Evolutionary conservation across 2,797 vertebrate species (phyloP), one percentile per base, ranked within the genome.

Genomic region (Sphenopsis melanotis): DNA sequence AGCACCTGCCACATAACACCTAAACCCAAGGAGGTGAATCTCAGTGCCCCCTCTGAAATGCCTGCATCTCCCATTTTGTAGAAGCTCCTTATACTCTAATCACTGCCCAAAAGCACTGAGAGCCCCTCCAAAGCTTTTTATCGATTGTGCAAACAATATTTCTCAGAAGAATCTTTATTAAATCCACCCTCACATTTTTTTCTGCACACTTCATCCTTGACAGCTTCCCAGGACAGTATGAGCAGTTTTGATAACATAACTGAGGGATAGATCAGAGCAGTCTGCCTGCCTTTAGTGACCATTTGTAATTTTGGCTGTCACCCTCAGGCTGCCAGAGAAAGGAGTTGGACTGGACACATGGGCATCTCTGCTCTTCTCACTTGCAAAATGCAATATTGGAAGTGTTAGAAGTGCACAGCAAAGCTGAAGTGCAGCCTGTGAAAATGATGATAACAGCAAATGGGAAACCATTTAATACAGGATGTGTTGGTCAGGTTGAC

Each of bases 391-490:
- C 85, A 88, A 57, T 80, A 92, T 27, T 78, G 89, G n/a, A 86
- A 77, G 26, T 6, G 5, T 90, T 93, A 75, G 75, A 77, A 91
- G 71, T 61, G 71, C 79, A 63, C 10, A 64, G 83, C 6, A 0
- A 93, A 94, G 84, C 80, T 85, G 84, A 90, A 92, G 75, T 11
- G 30, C 49, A 72, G 61, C 78, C 81, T 63, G 46, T 57, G 72
- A 88, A 96, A 97, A 96, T 77, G 87, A 91, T 93, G 91, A 95
- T 94, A 93, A 39, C 88, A 92, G 95, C 90, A 94, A 97, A 94
- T 7, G 32, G 78, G 50, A 89, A 87, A 53, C 23, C 83, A 65
- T 89, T 92, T 87, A 80, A 89, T 49, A 44, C 56, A 2, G 4
- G 68, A 36, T 19, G 81, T 29, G 64, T 29, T 90, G 91, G 83